Evolutionary conservation across 2,113 vertebrate species (phyloP).

Genomic region (Trematomus loennbergii): DNA sequence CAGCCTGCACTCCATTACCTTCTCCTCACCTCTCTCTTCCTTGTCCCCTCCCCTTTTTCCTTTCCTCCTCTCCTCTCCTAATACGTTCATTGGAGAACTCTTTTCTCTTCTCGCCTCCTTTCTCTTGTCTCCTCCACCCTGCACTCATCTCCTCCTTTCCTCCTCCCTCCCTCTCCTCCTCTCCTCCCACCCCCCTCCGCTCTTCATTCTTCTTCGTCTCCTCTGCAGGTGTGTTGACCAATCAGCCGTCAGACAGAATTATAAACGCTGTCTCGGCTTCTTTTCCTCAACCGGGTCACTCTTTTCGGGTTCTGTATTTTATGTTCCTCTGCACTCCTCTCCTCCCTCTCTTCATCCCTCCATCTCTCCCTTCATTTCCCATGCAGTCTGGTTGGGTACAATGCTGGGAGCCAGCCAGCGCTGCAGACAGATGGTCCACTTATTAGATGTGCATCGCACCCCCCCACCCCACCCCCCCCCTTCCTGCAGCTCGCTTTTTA

Average conservation of each 20-base stretch:
- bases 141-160: too few species aligned
- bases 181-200: neutral
- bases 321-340: neutral
- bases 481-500: slow-evolving; percentile 98
- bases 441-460: slow-evolving; percentile 96
- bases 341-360: slow-evolving; percentile 38
- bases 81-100: too few species aligned
- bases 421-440: slow-evolving; percentile 96
- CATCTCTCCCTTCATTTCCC: slow-evolving; percentile 67
- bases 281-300: slow-evolving; percentile 76
- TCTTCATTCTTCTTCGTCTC: slow-evolving; percentile 30
- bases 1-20: too few species aligned
- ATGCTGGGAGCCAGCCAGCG: slow-evolving; percentile 95
- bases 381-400: slow-evolving; percentile 87
- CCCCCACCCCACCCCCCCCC: slow-evolving; percentile 88
- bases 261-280: slow-evolving; percentile 83
- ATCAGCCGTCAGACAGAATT: slow-evolving; percentile 82
- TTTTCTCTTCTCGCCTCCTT: neutral
- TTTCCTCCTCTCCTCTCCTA: neutral
- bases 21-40: too few species aligned
- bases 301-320: slow-evolving; percentile 40
- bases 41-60: too few species aligned
- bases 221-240: slow-evolving; percentile 83
- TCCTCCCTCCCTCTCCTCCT: neutral
- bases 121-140: neutral